phyloP scores from a whole-genome alignment of 1,140 invertebrate species.

The Caerostris darwini region DNA sequence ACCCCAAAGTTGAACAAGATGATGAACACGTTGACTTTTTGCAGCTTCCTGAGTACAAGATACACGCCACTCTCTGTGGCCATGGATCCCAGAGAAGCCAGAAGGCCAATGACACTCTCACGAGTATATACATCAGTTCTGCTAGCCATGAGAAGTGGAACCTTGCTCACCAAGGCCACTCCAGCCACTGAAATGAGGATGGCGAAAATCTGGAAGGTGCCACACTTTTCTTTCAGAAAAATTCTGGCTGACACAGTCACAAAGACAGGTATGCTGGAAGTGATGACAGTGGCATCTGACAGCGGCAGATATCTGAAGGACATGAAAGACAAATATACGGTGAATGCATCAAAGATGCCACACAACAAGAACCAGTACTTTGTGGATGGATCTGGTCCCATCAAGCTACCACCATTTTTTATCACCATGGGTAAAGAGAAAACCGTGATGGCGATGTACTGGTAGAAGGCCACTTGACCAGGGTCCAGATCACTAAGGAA shows the following conservation, averaged over 20 bases:
- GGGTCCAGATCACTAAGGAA: slow-evolving; percentile 90
- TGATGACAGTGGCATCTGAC: slow-evolving; percentile 93
- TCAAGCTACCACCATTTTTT: slow-evolving; percentile 88
- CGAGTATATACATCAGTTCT: slow-evolving; percentile 68
- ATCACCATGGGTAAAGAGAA: slow-evolving; percentile 92
- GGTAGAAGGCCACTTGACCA: slow-evolving; percentile 91
- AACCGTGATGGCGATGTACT: slow-evolving; percentile 91
- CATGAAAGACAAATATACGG: slow-evolving; percentile 72
- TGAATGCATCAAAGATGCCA: slow-evolving; percentile 71
- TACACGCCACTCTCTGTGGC: slow-evolving; percentile 80
- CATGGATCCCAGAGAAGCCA: slow-evolving; percentile 87
- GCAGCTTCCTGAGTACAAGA: slow-evolving; percentile 90
- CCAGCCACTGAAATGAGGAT: slow-evolving; percentile 91
- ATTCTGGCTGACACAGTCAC: slow-evolving; percentile 93
- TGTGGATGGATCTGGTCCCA: slow-evolving; percentile 87
- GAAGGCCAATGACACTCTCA: slow-evolving; percentile 87
- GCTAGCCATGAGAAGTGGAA: slow-evolving; percentile 79
- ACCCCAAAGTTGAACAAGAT: slow-evolving; percentile 94
- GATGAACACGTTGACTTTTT: slow-evolving; percentile 92
- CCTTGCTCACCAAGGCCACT: slow-evolving; percentile 92
- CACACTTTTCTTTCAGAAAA: slow-evolving; percentile 87
- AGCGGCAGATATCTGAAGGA: slow-evolving; percentile 92
- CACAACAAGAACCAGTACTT: slow-evolving; percentile 78
- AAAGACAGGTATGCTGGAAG: slow-evolving; percentile 94
- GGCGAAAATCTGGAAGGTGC: slow-evolving; percentile 88